phyloP scores from a whole-genome alignment of 2,797 vertebrate genomes.

The Moxostoma hubbsi region DNA sequence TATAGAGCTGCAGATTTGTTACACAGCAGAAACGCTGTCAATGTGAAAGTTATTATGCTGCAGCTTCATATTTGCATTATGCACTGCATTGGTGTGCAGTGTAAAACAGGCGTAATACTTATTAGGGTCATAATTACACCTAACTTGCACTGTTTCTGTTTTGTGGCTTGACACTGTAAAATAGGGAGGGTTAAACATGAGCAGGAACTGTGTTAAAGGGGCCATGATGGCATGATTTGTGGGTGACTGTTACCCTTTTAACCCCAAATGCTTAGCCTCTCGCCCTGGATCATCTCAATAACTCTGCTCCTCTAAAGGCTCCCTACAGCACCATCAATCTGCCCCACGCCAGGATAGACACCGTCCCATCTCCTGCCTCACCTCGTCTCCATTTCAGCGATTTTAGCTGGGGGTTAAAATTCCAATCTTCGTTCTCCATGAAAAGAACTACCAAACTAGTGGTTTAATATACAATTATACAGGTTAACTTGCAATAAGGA shows the following conservation, averaged over 20 bases:
- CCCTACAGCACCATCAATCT: slow-evolving; percentile 65
- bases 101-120: not conserved
- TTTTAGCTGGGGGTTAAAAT: slow-evolving; percentile 65
- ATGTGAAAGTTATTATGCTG: no score
- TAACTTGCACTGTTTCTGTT: no score
- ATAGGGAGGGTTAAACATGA: no score
- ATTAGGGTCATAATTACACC: not conserved
- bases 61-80: no score
- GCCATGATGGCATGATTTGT: slow-evolving; percentile 40
- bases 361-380: slow-evolving; percentile 36
- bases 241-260: slow-evolving; percentile 44
- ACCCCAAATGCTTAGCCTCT: slow-evolving; percentile 39
- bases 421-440: slow-evolving; percentile 14
- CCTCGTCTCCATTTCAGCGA: slow-evolving; percentile 46
- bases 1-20: no score
- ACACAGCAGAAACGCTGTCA: no score
- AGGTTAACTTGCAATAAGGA: no score
- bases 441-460: no score
- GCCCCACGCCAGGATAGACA: slow-evolving; percentile 37
- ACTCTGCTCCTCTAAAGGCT: slow-evolving; percentile 53
- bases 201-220: slow-evolving; percentile 19
- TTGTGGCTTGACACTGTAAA: no score
- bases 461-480: no score
- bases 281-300: slow-evolving; percentile 48
- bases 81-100: no score